Evolutionary conservation across 2,888 invertebrate genomes (phyloP).

Genomic region (Chrysodeixis includens): DNA sequence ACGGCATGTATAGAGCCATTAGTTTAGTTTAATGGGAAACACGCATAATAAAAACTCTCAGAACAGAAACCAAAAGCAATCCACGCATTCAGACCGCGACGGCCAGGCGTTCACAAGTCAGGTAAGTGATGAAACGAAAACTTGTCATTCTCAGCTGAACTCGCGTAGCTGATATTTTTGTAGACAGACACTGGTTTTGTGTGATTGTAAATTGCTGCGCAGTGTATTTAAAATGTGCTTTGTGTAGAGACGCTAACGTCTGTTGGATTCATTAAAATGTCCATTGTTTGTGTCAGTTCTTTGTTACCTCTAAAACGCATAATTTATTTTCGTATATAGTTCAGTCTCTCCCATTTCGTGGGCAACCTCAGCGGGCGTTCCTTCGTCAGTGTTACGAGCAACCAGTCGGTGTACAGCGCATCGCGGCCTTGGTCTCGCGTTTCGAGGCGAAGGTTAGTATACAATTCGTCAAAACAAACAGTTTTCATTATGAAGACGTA

Average conservation of each 20-base stretch:
- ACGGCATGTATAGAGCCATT: conserved; percentile 54
- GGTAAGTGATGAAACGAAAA: conserved; percentile 84
- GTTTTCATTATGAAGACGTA: conserved; percentile 42
- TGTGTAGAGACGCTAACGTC: conserved; percentile 40
- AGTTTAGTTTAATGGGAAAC: conserved; percentile 85
- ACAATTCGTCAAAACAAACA: conserved; percentile 67
- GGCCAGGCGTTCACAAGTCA: conserved; percentile 84
- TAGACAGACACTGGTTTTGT: conserved; percentile 61
- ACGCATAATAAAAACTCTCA: conserved; percentile 77
- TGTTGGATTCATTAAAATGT: conserved; percentile 41
- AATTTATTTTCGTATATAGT: conserved; percentile 83
- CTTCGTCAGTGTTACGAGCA: conserved; percentile 89
- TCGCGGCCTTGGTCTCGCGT: conserved; percentile 91
- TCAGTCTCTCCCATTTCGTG: conserved; percentile 89
- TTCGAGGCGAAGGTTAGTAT: conserved; percentile 90
- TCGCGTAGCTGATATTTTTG: conserved; percentile 80
- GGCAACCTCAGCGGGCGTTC: conserved; percentile 90
- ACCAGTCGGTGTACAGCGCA: conserved; percentile 90
- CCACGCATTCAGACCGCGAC: conserved; percentile 75
- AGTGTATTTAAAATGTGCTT: conserved; percentile 60
- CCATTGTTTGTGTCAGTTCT: conserved; percentile 60
- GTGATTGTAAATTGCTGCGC: conserved; percentile 69
- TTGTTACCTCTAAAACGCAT: conserved; percentile 62
- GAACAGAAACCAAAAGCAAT: conserved; percentile 73
- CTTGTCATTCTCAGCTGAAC: conserved; percentile 88